Base-by-base conservation (phyloP, 1,140 invertebrate species). In the Antheraea pernyi region DNA sequence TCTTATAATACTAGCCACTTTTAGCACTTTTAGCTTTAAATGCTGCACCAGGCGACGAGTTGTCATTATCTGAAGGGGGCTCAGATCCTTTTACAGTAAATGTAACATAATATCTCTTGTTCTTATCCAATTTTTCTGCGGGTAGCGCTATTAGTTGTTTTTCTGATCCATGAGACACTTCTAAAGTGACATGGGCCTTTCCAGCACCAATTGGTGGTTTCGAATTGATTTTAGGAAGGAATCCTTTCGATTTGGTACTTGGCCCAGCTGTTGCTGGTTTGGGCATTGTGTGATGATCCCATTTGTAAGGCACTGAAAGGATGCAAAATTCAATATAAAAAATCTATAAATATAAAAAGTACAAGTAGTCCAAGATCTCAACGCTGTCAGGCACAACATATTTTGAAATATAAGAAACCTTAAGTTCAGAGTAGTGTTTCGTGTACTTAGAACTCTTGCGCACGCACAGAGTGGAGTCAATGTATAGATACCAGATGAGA, bases 91-190 rank as follows among this genome's bases (percentile, higher is more conserved):
- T 97, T 16, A 98, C 96, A 13, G 97, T 97, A 80, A 98, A 97
- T 19, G 97, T 97, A 63, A 98, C 97, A 83, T 97, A 97, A 88
- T 98, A 98, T 80, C 96, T 94, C 91, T 97, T 98, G 81, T 96
- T 97, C 81, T 96, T 96, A 85, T 98, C 96, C 78, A 98, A 88
- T 86, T 94, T 95, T 81, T 98, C 96, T 70, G 97, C 95, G 42
- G 97, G 97, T 85, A 98, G 92, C 79, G 97, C 95, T 81, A 98
- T 97, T 71, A 97, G 92, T 89, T 97, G 96, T 81, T 96, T 96
- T 78, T 96, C 96, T 58, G 95, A 94, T 18, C 96, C 96, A 78
- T 97, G 96, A 67, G 95, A 96, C 46, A 97, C 93, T 89, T 97
- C 96, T 76, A 97, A 83, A 0, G 95, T 96, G 13, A 96, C 95